phyloP scores from a whole-genome alignment of 2,888 invertebrate genomes.

The Pasiphila rectangulata region DNA sequence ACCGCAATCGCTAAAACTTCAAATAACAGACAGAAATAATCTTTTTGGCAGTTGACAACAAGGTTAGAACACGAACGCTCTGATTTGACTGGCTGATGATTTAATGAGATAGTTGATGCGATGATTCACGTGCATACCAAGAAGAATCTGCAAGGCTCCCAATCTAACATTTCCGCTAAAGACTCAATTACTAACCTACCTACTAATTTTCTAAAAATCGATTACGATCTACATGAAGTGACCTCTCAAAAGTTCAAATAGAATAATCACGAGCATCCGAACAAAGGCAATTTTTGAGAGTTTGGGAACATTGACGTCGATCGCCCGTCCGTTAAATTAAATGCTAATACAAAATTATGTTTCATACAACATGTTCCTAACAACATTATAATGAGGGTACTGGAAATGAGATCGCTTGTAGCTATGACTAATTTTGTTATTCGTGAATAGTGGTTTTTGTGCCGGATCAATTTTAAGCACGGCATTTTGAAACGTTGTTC shows the following conservation, averaged over 20 bases:
- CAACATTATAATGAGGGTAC: constrained; percentile 71
- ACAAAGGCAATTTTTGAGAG: constrained; percentile 23
- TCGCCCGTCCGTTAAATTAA: constrained; percentile 75
- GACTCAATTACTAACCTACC: constrained; percentile 22
- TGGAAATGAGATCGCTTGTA: constrained; percentile 69
- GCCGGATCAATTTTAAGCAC: constrained; percentile 47
- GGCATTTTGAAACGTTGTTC: constrained; percentile 32
- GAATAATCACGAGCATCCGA: constrained; percentile 24
- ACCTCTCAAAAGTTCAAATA: constrained; percentile 33
- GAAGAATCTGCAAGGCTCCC: constrained; percentile 8
- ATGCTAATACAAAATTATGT: constrained; percentile 77
- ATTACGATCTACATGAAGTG: constrained; percentile 31
- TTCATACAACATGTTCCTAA: constrained; percentile 68
- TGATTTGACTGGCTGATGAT: too few species aligned
- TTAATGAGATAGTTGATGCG: too few species aligned
- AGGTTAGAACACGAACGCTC: too few species aligned
- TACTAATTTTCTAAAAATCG: constrained; percentile 32
- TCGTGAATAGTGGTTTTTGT: constrained; percentile 49
- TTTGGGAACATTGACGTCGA: constrained; percentile 60
- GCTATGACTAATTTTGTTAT: constrained; percentile 66
- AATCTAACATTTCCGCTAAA: constrained; percentile 22
- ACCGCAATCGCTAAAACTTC: too few species aligned
- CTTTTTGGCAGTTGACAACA: too few species aligned
- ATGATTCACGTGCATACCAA: background rate
- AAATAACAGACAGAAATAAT: too few species aligned